Conservation (phyloP, 1,140 invertebrate species). For the Neodiprion lecontei region DNA sequence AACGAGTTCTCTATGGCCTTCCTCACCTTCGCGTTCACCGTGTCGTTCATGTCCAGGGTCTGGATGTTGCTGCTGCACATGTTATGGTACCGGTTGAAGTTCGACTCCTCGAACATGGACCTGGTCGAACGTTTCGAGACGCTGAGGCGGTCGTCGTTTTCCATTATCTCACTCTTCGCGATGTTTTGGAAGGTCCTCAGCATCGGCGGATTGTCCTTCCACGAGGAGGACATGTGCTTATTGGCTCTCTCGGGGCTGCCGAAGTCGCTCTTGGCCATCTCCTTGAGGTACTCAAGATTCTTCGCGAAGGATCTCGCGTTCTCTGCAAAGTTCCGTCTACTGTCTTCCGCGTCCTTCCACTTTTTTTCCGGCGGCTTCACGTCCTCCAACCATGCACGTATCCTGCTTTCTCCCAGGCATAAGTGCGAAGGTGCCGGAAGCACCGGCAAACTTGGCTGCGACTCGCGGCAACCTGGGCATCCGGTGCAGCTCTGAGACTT, state of each 20-base stretch:
- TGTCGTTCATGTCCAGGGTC: constrained; percentile 23
- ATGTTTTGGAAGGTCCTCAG: constrained; percentile 45
- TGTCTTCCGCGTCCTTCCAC: constrained; percentile 44
- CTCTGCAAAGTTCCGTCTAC: constrained; percentile 42
- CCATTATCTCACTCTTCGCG: constrained; percentile 50
- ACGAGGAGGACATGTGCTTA: constrained; percentile 30
- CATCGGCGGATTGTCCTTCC: constrained; percentile 46
- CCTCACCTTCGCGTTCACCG: constrained; percentile 46
- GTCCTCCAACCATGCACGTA: constrained; percentile 81
- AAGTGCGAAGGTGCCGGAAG: constrained; percentile 33
- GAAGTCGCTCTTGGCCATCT: constrained; percentile 42
- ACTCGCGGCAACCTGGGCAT: constrained; percentile 69
- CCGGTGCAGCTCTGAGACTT: constrained; percentile 63
- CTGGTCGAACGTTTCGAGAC: constrained; percentile 45
- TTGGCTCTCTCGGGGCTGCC: constrained; percentile 24
- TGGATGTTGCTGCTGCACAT: constrained; percentile 24
- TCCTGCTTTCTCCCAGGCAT: constrained; percentile 69
- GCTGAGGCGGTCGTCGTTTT: constrained; percentile 46
- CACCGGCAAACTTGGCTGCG: constrained; percentile 33
- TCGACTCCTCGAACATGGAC: constrained; percentile 52
- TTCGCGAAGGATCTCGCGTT: constrained; percentile 38
- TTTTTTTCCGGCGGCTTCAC: constrained; percentile 60
- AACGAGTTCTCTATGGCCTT: constrained; percentile 57
- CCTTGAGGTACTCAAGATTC: constrained; percentile 47
- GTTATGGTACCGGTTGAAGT: constrained; percentile 35